A percentile compares a stretch with the other conserved stretches of the same genome.
These are phyloP conservation scores for Pectinophora gossypiella DNA, from an alignment of 1,140 invertebrate genomes.

Conservation along the genomic window DNA sequence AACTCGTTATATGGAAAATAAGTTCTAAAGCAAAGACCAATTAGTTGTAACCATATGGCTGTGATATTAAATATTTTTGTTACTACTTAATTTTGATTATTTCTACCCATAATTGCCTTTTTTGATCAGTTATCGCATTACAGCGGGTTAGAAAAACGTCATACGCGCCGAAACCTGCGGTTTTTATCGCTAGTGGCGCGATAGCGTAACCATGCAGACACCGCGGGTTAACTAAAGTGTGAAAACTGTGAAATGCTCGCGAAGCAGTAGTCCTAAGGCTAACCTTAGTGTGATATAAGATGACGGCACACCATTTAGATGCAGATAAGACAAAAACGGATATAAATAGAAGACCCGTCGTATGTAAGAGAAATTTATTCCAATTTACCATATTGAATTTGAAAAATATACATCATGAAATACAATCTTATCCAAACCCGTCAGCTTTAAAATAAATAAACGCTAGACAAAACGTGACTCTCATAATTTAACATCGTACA, in stretches of 20 bases:
- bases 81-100: neutral
- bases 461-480: conserved; percentile 31
- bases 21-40: conserved; percentile 33
- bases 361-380: conserved; percentile 3
- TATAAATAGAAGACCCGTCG: neutral
- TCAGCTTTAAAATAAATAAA: conserved; percentile 36
- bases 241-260: too few relatives aligned
- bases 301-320: too few relatives aligned
- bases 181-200: too few relatives aligned
- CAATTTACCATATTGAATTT: conserved; percentile 2
- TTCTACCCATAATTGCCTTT: neutral
- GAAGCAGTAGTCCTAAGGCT: too few relatives aligned
- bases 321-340: too few relatives aligned
- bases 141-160: too few relatives aligned
- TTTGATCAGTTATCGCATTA: too few relatives aligned
- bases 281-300: too few relatives aligned
- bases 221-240: too few relatives aligned
- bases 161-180: too few relatives aligned
- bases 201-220: too few relatives aligned
- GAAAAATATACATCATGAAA: neutral
- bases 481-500: conserved; percentile 38
- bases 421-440: conserved; percentile 13
- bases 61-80: conserved; percentile 28
- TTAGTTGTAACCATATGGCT: conserved; percentile 8
- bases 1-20: conserved; percentile 86